Base-by-base conservation (phyloP, 2,797 vertebrate species). In the Lutra lutra region DNA sequence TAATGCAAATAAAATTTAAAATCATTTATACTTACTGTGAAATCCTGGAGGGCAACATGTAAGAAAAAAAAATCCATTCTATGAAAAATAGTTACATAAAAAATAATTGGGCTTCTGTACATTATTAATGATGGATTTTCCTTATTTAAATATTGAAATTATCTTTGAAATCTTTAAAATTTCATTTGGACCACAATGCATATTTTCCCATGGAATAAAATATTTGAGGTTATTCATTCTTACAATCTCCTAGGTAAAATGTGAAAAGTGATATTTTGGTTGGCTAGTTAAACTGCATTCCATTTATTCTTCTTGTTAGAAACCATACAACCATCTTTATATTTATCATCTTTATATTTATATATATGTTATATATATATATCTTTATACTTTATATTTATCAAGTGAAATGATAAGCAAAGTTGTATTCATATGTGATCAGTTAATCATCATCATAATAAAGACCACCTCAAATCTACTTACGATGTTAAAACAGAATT, bases 351-450 rank as follows among this genome's bases (percentile, higher is more conserved):
- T 38, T 38, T 38, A 38, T 38, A 38, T 38, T 38, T 38, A 38
- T 38, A 38, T 38, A 38, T 38, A 38, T 38, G 2, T 38, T 38
- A 38, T 38, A 38, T 38, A 38, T 38, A 38, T 38, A 38, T 38
- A 38, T 38, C 38, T 38, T 38, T 38, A 38, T 38, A 38, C n/a
- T 73, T 58, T 73, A 62, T 80, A 32, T 88, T 43, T 87, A 88
- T 97, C 77, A 80, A 86, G 4, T 92, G 86, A 92, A 96, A 88
- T 79, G 40, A 40, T 62, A 82, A n/a, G 0, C 21, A 72, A 23
- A 2, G 5, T 48, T 48, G 9, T 43, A 3, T 96, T 80, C 93
- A 4, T 35, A 86, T 89, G 21, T 1, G 86, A 51, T 86, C 25
- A 54, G 13, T 85, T 72, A 75, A 95, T 90, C 85, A 86, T 68